Conservation (phyloP, 2,888 invertebrate genomes). For the Argyra leucocephala region DNA sequence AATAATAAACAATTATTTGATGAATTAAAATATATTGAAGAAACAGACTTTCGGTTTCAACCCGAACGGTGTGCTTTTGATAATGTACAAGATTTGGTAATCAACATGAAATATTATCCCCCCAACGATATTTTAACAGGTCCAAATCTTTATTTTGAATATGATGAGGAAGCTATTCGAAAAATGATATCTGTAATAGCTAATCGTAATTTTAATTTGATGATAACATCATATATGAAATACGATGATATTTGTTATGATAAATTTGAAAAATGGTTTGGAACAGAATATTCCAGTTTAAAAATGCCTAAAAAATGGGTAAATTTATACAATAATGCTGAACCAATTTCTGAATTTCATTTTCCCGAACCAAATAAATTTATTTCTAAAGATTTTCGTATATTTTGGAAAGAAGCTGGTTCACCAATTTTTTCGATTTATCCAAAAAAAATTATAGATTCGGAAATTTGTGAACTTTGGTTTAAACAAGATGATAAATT, state of each 20-base stretch:
- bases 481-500: slow-evolving; percentile 77
- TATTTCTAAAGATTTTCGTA: slow-evolving; percentile 59
- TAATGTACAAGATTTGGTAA: slow-evolving; percentile 66
- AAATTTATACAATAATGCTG: slow-evolving; percentile 51
- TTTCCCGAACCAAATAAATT: slow-evolving; percentile 65
- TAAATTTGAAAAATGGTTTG: slow-evolving; percentile 71
- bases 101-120: slow-evolving; percentile 71
- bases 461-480: slow-evolving; percentile 62
- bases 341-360: slow-evolving; percentile 51
- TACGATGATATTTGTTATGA: slow-evolving; percentile 46
- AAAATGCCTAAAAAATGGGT: slow-evolving; percentile 56
- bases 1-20: slow-evolving; percentile 60
- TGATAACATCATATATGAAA: slow-evolving; percentile 38
- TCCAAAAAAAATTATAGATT: slow-evolving; percentile 51
- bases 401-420: slow-evolving; percentile 34
- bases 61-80: slow-evolving; percentile 63
- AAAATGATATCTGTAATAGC: slow-evolving; percentile 33
- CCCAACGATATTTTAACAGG: slow-evolving; percentile 72
- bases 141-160: slow-evolving; percentile 63
- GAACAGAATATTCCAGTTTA: slow-evolving; percentile 61
- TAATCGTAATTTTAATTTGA: slow-evolving; percentile 38
- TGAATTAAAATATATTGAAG: slow-evolving; percentile 63
- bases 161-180: slow-evolving; percentile 52
- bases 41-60: slow-evolving; percentile 61
- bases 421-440: slow-evolving; percentile 34